Percentiles rank a stretch among this genome's conserved stretches.
Evolutionary conservation across 2,113 vertebrate genomes (phyloP).

Genomic region (Myodes glareolus): DNA sequence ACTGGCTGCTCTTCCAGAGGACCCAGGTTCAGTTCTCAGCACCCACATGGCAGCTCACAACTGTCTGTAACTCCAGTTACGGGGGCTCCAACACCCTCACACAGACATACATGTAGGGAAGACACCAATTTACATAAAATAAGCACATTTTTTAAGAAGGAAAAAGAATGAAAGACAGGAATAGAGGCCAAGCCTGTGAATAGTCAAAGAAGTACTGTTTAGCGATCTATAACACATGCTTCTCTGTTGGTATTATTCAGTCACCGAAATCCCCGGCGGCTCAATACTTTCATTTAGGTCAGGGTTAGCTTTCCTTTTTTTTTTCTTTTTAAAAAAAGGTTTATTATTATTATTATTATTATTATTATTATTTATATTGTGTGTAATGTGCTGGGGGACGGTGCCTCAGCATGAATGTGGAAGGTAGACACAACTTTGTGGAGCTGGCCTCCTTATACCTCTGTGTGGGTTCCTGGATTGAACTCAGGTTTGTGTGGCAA

Average conservation of each 20-base stretch:
- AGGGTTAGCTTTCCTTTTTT: not conserved
- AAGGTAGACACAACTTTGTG: not conserved
- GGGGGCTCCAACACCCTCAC: too few species aligned
- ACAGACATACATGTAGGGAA: too few species aligned
- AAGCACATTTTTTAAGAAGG: not conserved
- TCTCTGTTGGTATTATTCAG: not conserved
- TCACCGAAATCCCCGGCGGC: not conserved
- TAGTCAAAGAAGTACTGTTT: not conserved
- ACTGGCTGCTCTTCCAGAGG: too few species aligned
- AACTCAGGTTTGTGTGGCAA: not conserved
- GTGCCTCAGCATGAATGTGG: not conserved
- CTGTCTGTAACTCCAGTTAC: too few species aligned
- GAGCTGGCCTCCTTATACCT: not conserved
- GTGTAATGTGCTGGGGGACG: not conserved
- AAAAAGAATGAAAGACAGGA: not conserved
- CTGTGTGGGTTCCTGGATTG: not conserved
- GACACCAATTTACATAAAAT: too few species aligned
- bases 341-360: not conserved
- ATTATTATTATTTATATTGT: not conserved
- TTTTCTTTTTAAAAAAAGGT: not conserved
- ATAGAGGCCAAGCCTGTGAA: not conserved
- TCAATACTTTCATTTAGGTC: not conserved
- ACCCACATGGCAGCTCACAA: too few species aligned
- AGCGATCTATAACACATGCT: not conserved
- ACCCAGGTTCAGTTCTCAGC: too few species aligned